Evolutionary conservation across 2,113 vertebrate genomes (phyloP), one percentile per base, ranked within the genome.

Genomic region (Pao palembangensis): DNA sequence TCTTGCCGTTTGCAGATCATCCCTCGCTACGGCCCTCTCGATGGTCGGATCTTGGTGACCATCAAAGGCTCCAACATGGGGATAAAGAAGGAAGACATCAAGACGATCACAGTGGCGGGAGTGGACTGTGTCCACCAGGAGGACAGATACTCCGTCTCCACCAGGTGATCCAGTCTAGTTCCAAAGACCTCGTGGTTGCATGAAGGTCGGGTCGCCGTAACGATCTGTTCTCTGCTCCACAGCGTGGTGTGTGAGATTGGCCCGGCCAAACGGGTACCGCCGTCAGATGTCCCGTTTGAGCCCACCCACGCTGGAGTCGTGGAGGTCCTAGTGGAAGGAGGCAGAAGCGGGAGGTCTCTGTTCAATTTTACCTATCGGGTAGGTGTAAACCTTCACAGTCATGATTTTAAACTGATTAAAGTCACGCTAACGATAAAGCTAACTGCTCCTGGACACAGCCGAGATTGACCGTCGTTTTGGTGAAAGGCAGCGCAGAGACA

Each of bases 61-160:
- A 95, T 99, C 82, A 91, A 85, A 48, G 97, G 97, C 66, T 98
- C 94, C 69, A 97, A 99, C 69, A 81, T 99, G 91, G 97, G 97
- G 20, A 89, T 96, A 66, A 90, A 67, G 71, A 86, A 92, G 19
- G 88, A 91, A 1, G 96, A 99, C 73, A 86, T 99, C 18, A 88
- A 80, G 83, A 87, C 50, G 48, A 85, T 99, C 85, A 92, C 57
- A 0, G 96, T 99, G 85, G 95, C 93, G 0, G 88, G 88, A 2
- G 78, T 87, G 17, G 67, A 86, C 54, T 98, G 96, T 55, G 20
- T 47, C 41, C 97, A 97, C 73, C 85, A 88, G 82, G 68, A 71
- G n/a, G 91, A 93, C 19, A 79, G 71, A 66, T 98, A 98, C 84
- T 95, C 94, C 0, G 95, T 97, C 75, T 98, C 96, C 5, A 96